Base-by-base conservation (phyloP, 1,140 invertebrate species). In the Spodoptera frugiperda region DNA sequence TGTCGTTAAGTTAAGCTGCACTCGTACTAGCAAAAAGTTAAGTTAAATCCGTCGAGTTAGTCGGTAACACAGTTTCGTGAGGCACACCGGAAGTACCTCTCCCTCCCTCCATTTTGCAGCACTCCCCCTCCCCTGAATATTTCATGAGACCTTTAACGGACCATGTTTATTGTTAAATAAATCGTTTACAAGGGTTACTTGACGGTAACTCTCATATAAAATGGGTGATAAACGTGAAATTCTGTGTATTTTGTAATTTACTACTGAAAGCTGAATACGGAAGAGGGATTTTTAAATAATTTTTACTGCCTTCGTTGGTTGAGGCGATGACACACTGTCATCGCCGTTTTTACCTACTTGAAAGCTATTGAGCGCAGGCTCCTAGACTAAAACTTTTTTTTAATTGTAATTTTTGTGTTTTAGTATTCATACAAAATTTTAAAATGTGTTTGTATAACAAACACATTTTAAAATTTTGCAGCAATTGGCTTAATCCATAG, bases 61-160 rank as follows among this genome's bases (percentile, higher is more conserved):
- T 25, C 49, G 71, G 54, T 73, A 73, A 59, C 54, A 73, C 54
- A 73, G 44, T 59, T 73, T 48, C 54, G 70, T 59, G 54, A 46
- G 53, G 39, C 61, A 19, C 49, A 54, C 49, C 73, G 75, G 71
- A 77, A 70, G 76, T 71, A 17, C 39, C 76, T 59, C 57, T 48
- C 53, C 72, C 33, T 25, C 2, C 67, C 49, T 39, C 21, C 48
- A 73, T 55, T 76, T 57, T 65, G 39, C 54, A 72, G 19, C 11
- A 67, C 76, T 81, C 78, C 79, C 79, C 48, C 44, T 57, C 67
- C 51, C 68, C 67, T 78, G 79, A 81, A 81, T 81, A 78, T 81
- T 76, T 76, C 73, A 81, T 77, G 65, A 80, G 76, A 53, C 51
- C 75, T 76, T 49, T 65, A 65, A 65, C 71, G 55, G 44, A 46